These are phyloP conservation scores for Drosophila triauraria DNA, from an alignment of 1,140 invertebrate genomes.

Conservation along the genomic window DNA sequence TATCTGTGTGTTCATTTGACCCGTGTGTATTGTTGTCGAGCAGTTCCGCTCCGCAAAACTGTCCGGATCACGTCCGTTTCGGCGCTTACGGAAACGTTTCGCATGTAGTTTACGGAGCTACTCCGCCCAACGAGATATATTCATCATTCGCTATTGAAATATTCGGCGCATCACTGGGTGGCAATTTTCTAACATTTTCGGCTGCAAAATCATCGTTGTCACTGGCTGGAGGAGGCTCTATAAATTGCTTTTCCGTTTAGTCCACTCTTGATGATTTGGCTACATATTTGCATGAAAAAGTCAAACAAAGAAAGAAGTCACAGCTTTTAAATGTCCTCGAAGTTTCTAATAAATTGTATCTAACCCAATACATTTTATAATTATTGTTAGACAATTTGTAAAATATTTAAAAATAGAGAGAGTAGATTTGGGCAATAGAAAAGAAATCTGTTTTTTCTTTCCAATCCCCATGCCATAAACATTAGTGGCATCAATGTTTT, in stretches of 20 bases:
- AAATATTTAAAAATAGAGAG: neutral
- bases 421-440: conserved; percentile 10
- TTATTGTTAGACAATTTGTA: neutral
- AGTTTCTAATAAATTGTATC: neutral
- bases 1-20: conserved; percentile 44
- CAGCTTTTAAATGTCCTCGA: neutral
- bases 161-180: conserved; percentile 65
- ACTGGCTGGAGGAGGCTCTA: conserved; percentile 4
- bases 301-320: neutral
- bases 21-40: conserved; percentile 58
- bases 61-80: conserved; percentile 54
- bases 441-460: conserved; percentile 14
- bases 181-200: conserved; percentile 59
- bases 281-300: neutral
- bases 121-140: conserved; percentile 52
- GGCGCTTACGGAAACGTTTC: conserved; percentile 42
- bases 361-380: too few species aligned
- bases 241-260: conserved; percentile 29
- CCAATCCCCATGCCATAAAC: neutral
- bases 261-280: conserved; percentile 1
- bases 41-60: conserved; percentile 14
- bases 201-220: conserved; percentile 37
- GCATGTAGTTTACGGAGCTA: conserved; percentile 32
- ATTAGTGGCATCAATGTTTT: conserved; percentile 49
- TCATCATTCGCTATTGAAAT: conserved; percentile 69